A percentile compares a stretch with the other conserved stretches of the same genome.
Evolutionary conservation across 2,888 invertebrate genomes (phyloP).

Genomic region (Capitulum mitella): DNA sequence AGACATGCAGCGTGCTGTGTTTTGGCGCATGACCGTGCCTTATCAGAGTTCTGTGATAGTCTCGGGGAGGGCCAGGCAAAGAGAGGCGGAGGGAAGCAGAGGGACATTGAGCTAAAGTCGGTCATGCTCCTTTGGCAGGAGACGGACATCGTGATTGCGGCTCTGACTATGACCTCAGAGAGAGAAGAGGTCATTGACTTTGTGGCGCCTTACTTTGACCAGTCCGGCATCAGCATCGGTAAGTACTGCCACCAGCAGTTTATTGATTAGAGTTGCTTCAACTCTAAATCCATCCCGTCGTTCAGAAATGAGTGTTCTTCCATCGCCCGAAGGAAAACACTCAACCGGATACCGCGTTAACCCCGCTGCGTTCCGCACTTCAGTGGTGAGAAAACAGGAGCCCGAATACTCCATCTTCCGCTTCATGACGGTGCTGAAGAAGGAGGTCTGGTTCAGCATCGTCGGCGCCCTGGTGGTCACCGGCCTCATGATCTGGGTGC

Average conservation of each 20-base stretch:
- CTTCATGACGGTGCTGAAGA: slow-evolving; percentile 81
- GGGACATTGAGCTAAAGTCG: no score
- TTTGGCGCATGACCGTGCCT: no score
- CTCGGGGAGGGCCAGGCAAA: no score
- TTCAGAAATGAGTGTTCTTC: no score
- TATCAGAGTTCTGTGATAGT: no score
- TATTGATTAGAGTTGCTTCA: no score
- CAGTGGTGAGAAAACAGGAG: slow-evolving; percentile 75
- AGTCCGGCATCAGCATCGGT: slow-evolving; percentile 85
- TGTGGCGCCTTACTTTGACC: slow-evolving; percentile 83
- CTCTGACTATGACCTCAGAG: slow-evolving; percentile 83
- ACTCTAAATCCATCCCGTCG: no score
- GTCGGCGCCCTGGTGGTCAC: slow-evolving; percentile 72
- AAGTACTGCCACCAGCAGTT: slow-evolving; percentile 37
- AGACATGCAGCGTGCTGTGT: no score
- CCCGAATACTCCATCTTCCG: slow-evolving; percentile 78
- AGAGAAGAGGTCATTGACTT: slow-evolving; percentile 84
- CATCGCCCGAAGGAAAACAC: no score
- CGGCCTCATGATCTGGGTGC: slow-evolving; percentile 77
- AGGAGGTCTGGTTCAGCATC: slow-evolving; percentile 84
- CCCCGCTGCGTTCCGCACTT: no score
- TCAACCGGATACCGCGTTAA: no score
- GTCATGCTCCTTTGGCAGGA: slow-evolving; percentile 55
- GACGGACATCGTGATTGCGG: slow-evolving; percentile 72
- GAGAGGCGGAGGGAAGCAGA: neutral